Evolutionary conservation across 2,113 vertebrate genomes (phyloP).

Genomic region (Hyaena hyaena): DNA sequence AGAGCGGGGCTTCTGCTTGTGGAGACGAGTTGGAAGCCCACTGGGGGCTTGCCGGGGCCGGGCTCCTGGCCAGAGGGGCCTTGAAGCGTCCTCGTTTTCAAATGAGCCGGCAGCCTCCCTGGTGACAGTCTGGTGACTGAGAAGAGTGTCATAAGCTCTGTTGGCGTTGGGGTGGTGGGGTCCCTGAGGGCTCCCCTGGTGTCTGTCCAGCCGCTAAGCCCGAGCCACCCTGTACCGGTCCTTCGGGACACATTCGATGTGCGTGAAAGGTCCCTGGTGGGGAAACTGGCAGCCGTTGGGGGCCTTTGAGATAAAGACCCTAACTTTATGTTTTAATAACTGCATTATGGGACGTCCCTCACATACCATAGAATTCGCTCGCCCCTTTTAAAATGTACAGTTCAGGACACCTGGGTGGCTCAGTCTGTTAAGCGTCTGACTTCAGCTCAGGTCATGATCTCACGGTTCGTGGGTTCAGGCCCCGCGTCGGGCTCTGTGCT

Average conservation of each 20-base stretch:
- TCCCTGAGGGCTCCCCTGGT: background rate
- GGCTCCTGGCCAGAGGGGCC: background rate
- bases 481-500: too few relatives aligned
- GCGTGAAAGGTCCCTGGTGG: background rate
- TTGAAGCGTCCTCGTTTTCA: background rate
- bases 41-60: background rate
- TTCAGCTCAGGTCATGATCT: too few relatives aligned
- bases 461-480: too few relatives aligned
- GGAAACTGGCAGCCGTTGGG: background rate
- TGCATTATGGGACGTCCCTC: background rate
- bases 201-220: background rate
- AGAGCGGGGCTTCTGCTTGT: background rate
- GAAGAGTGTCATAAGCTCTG: background rate
- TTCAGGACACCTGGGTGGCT: background rate
- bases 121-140: background rate
- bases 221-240: background rate
- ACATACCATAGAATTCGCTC: background rate
- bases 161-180: background rate
- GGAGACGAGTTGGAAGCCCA: background rate
- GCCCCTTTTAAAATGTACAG: background rate
- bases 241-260: rapidly evolving
- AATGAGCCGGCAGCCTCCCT: background rate
- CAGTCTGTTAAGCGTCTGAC: too few relatives aligned
- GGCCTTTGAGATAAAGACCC: background rate
- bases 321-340: background rate